Evolutionary conservation across 1,140 invertebrate genomes (phyloP), one percentile per base, ranked within the genome.

Genomic region (Agrypnia vestita): DNA sequence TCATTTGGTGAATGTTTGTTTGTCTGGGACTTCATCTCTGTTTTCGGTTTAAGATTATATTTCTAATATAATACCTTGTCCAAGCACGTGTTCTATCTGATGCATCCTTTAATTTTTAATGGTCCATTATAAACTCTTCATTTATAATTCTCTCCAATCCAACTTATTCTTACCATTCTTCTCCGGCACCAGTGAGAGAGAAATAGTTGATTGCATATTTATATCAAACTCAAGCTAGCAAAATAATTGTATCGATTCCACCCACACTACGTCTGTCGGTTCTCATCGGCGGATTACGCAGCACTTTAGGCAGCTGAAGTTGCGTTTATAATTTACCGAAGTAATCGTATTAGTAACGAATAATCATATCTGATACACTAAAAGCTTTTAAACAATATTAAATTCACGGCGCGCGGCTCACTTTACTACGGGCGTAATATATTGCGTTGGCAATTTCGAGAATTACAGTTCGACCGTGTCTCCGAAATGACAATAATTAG

Each of bases 401-500:
- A 53, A 51, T 73, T 73, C 25, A 73, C 21, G 21, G n/a, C 47
- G 19, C 69, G 17, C 19, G 25, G 53, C 64, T 69, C 46, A 46
- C 69, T 21, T 35, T 49, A 55, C 49, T 8, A n/a, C 13, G 1
- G 21, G 19, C 46, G 9, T 69, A 69, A 17, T 69, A 47, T 17
- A 69, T 69, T 47, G 12, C 43, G 49, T 61, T 15, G 69, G 19
- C 49, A 73, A 4, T 73, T 59, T 13, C n/a, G 13, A 75, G 73
- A 75, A 46, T 56, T 61, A 75, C 15, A n/a, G 25, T 75, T 67
- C 17, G 56, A 53, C 73, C 67, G 69, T 79, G 73, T 72, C 72
- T 49, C 59, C 55, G 25, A 76, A 82, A 82, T 82, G 73, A 78
- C 67, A 69, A 82, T 78, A 82, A 82, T 82, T 80, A 82, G 74